Conservation (phyloP, 2,113 vertebrate species). For the Pluvianellus socialis region DNA sequence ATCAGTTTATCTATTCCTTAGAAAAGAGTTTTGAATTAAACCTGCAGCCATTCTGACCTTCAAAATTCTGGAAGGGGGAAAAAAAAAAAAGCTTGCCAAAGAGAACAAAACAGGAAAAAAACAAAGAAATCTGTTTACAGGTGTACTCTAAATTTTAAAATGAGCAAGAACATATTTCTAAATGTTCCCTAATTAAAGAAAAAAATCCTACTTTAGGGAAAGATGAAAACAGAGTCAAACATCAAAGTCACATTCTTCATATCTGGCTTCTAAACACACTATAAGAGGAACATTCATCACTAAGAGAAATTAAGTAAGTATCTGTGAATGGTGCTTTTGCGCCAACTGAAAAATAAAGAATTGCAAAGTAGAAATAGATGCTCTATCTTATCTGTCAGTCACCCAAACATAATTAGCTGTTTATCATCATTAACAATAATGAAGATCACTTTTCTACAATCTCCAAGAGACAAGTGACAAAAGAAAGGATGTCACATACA, state of each 20-base stretch:
- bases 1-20: slow-evolving; percentile 69
- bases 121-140: background rate
- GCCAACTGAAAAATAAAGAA: background rate
- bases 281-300: background rate
- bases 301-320: background rate
- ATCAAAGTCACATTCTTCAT: background rate
- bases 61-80: slow-evolving; percentile 16
- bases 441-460: background rate
- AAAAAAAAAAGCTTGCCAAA: slow-evolving; percentile 29
- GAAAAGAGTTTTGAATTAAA: slow-evolving; percentile 63
- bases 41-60: slow-evolving; percentile 37
- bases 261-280: background rate
- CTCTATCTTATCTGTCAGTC: background rate
- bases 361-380: background rate
- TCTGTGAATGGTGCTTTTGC: background rate
- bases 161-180: background rate
- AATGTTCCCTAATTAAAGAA: background rate
- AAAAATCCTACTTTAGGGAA: background rate
- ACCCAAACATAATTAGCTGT: slow-evolving; percentile 2
- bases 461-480: background rate
- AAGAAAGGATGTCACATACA: background rate
- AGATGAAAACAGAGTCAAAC: background rate
- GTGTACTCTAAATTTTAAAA: background rate
- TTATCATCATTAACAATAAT: background rate
- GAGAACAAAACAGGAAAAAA: background rate